Evolutionary conservation across 1,140 invertebrate species (phyloP).

Genomic region (Panagrolaimus sp.): DNA sequence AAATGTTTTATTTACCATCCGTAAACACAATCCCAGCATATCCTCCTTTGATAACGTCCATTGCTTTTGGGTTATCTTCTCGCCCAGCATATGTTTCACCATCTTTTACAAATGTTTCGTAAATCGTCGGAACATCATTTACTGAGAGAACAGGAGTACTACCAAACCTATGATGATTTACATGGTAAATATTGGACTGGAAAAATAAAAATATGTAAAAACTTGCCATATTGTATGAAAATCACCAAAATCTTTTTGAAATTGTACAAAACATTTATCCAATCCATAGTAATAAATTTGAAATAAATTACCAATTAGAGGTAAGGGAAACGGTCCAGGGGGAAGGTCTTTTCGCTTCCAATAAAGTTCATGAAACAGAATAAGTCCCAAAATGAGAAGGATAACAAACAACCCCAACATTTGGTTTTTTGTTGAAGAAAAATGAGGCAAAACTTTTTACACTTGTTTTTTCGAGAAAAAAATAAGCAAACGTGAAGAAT

Average conservation of each 20-base stretch:
- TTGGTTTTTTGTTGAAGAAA: no score
- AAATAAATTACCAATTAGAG: neutral
- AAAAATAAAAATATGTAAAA: no score
- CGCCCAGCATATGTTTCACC: slow-evolving; percentile 2
- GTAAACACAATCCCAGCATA: neutral
- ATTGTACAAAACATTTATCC: neutral
- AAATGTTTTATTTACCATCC: no score
- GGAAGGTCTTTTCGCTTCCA: neutral
- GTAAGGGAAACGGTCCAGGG: neutral
- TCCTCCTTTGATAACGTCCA: neutral
- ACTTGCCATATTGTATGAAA: slow-evolving; percentile 7
- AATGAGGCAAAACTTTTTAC: no score
- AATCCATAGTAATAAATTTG: neutral
- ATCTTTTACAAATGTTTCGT: neutral
- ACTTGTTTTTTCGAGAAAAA: no score
- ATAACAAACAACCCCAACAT: no score
- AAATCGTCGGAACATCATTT: neutral
- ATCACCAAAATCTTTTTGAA: neutral
- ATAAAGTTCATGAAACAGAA: neutral
- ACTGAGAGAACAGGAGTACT: neutral
- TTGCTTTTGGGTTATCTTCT: neutral
- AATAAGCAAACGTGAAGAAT: no score
- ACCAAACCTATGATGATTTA: no score
- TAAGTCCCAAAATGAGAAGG: neutral
- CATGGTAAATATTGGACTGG: no score